Conservation (phyloP, 2,888 invertebrate genomes). For the Drosophila helvetica region DNA sequence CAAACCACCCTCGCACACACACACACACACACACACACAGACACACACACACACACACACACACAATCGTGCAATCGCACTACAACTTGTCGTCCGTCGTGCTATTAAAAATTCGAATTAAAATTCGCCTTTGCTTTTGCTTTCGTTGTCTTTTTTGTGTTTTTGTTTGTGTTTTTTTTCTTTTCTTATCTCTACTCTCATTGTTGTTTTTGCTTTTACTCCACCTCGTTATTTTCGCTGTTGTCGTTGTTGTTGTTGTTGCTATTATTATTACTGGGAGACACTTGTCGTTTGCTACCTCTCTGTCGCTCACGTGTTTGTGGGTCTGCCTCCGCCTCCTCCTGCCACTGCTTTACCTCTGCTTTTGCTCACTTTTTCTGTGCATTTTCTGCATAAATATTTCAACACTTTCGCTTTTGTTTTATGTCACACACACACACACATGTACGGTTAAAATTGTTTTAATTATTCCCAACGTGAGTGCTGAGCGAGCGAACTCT, state of each 20-base stretch:
- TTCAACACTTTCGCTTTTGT: conserved; percentile 81
- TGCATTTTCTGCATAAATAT: conserved; percentile 79
- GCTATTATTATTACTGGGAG: conserved; percentile 30
- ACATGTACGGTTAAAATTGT: conserved; percentile 46
- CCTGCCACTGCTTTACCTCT: neutral
- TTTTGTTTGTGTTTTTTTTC: neutral
- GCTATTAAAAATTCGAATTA: conserved; percentile 69
- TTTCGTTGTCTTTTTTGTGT: conserved; percentile 19
- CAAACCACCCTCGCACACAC: conserved; percentile 36
- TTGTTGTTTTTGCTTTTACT: conserved; percentile 26
- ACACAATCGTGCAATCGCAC: conserved; percentile 20
- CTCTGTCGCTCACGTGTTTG: neutral
- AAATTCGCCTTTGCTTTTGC: conserved; percentile 42
- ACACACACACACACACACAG: too few species aligned
- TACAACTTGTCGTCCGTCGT: conserved; percentile 23
- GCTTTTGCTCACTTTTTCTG: conserved; percentile 45
- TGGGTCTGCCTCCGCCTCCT: neutral
- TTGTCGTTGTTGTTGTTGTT: conserved; percentile 16
- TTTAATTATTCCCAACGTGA: conserved; percentile 73
- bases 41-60: neutral
- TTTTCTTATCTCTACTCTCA: conserved; percentile 2
- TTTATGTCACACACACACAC: conserved; percentile 58
- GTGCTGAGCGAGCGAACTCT: conserved; percentile 8
- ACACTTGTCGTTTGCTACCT: conserved; percentile 52
- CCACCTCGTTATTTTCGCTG: conserved; percentile 18